Evolutionary conservation across 2,113 vertebrate genomes (phyloP), one percentile per base, ranked within the genome.

Genomic region (Alethe diademata): DNA sequence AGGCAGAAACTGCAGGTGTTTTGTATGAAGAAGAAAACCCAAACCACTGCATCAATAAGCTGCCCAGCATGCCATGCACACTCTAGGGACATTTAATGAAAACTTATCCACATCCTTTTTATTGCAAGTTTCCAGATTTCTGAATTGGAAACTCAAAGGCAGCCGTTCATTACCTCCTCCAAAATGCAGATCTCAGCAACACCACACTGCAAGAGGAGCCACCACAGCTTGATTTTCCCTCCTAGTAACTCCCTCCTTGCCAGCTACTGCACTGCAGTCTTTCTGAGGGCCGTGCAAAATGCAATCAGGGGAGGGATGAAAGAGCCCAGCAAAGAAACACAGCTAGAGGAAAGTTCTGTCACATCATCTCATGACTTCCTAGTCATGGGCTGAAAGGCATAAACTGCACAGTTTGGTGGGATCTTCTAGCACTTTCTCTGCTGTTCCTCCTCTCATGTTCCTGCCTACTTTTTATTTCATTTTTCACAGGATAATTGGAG

Each of bases 191-290:
- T 79, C 66, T 78, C 51, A 35, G 71, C 70, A 86, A 56, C 43
- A 54, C 38, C 48, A 73, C 54, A 26, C 25, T 11, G 72, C 66
- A 73, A 90, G 47, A 82, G 38, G 50, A 78, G 35, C 61, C 78
- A 43, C 66, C 26, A 45, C 12, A 53, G 58, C 93, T 33, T 72
- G 93, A 92, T 91, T 78, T 95, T 95, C 89, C 84, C 72, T 92
- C 53, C 45, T 78, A 82, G 47, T 42, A 66, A 94, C 42, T 86
- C 89, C 86, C 70, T 72, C 86, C 81, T 64, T 82, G 73, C 78
- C 60, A 87, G 74, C 79, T 60, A 90, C 96, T 97, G 96, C 97
- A 97, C 76, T 97, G 98, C 96, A 97, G 95, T 97, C 95, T 95
- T 97, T 94, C 96, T n/a, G 42, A 95, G 71, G 51, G 90, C 93